Evolutionary conservation across 2,797 vertebrate genomes (phyloP), one percentile per base, ranked within the genome.

Genomic region (Choloepus didactylus): DNA sequence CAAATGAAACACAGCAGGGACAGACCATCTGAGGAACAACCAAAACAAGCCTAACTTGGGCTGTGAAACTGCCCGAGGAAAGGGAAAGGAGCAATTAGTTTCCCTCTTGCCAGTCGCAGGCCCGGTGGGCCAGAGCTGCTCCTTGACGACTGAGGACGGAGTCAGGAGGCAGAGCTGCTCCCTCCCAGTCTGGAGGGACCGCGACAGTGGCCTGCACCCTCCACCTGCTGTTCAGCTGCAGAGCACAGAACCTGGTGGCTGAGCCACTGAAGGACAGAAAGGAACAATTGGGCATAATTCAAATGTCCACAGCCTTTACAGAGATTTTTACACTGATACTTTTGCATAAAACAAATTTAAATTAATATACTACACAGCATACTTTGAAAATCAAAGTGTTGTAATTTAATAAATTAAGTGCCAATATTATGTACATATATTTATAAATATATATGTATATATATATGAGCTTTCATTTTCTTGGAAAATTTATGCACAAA

Each of bases 391-490:
- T 76, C 31, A 66, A 49, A 95, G 83, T 21, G 12, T 72, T 72
- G 38, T 54, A 51, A 56, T 69, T 67, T 60, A 70, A 62, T 80
- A 59, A 85, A 88, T 25, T 56, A 62, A 51, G 0, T n/a, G 27
- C 62, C n/a, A 54, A 21, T 38, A 83, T 51, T 90, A 51, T 51
- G 11, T 51, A 51, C 11, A 14, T 14, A 25, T 62, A 25, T 9
- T 19, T 11, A 12, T 7, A 9, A 5, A 35, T 35, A 10, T 25
- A 29, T 16, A 54, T 8, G 66, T 2, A 56, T 16, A 8, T 67
- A 67, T 35, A 86, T 87, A 91, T 0, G 16, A n/a, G 70, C 44
- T 92, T 75, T 73, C 67, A 89, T n/a, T 75, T 95, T 66, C 92
- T n/a, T 67, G 67, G 79, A 87, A 91, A 88, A 38, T 44, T 67